Evolutionary conservation across 2,797 vertebrate species (phyloP).

Genomic region (Falco rusticolus): DNA sequence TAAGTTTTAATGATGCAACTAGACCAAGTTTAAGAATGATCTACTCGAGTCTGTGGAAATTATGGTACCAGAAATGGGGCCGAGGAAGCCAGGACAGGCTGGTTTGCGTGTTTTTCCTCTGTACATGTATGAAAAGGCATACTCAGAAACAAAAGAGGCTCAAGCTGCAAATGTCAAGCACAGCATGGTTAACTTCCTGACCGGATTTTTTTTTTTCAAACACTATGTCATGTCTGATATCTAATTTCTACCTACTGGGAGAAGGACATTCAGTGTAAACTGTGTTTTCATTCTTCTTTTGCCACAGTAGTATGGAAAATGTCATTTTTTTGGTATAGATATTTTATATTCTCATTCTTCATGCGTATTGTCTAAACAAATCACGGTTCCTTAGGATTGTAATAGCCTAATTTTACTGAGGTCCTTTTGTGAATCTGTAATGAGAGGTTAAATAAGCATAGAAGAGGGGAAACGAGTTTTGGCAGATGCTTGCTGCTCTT

Average conservation of each 20-base stretch:
- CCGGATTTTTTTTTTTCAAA: not conserved
- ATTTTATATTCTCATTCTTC: constrained; percentile 13
- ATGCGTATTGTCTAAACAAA: not conserved
- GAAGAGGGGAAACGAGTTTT: not conserved
- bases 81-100: not conserved
- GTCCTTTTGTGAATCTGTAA: not conserved
- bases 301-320: not conserved
- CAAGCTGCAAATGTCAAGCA: constrained; percentile 59
- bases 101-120: not conserved
- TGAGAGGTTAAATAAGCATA: not conserved
- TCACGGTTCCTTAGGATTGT: not conserved
- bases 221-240: not conserved
- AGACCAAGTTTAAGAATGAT: not conserved
- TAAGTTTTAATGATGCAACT: not conserved
- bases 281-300: constrained; percentile 1
- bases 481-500: not conserved
- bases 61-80: not conserved
- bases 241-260: not conserved
- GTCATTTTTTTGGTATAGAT: constrained; percentile 8
- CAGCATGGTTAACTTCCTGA: constrained; percentile 73
- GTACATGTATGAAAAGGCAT: not conserved
- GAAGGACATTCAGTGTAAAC: not conserved
- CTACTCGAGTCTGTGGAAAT: not conserved
- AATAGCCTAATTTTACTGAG: not conserved
- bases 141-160: not conserved